These are phyloP conservation scores for Metalampra italica DNA, from an alignment of 2,888 invertebrate species.

Conservation along the genomic window DNA sequence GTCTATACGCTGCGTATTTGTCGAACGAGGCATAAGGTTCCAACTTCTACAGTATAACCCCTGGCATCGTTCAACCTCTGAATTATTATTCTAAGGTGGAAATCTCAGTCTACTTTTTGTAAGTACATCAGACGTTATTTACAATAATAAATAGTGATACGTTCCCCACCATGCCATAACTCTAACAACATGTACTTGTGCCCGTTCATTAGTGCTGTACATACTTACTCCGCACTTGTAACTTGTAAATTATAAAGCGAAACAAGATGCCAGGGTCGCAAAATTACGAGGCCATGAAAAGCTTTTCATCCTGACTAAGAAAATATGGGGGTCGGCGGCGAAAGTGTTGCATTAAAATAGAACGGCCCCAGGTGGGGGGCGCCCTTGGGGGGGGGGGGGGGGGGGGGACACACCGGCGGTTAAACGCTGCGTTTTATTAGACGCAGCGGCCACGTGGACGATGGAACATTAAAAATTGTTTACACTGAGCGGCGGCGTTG, in stretches of 20 bases:
- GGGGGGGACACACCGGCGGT: neutral
- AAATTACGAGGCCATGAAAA: neutral
- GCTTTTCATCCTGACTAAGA: neutral
- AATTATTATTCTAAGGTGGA: too few relatives aligned
- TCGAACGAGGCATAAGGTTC: too few relatives aligned
- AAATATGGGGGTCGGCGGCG: neutral
- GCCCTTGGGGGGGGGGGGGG: neutral
- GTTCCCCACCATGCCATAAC: too few relatives aligned
- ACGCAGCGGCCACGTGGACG: neutral
- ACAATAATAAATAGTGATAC: too few relatives aligned
- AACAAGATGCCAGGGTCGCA: neutral
- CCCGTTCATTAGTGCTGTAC: neutral
- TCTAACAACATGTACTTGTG: too few relatives aligned
- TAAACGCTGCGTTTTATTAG: neutral
- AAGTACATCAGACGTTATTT: too few relatives aligned
- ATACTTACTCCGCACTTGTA: neutral
- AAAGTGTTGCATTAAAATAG: slow-evolving; percentile 2
- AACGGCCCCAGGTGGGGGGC: neutral
- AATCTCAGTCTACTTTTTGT: too few relatives aligned
- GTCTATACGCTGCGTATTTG: too few relatives aligned
- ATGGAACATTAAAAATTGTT: too few relatives aligned
- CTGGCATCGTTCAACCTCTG: too few relatives aligned
- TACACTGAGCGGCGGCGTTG: too few relatives aligned
- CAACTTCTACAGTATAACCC: too few relatives aligned
- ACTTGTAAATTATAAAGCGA: neutral